Evolutionary conservation across 2,113 vertebrate genomes (phyloP), one percentile per base, ranked within the genome.

Genomic region (Burhinus oedicnemus): DNA sequence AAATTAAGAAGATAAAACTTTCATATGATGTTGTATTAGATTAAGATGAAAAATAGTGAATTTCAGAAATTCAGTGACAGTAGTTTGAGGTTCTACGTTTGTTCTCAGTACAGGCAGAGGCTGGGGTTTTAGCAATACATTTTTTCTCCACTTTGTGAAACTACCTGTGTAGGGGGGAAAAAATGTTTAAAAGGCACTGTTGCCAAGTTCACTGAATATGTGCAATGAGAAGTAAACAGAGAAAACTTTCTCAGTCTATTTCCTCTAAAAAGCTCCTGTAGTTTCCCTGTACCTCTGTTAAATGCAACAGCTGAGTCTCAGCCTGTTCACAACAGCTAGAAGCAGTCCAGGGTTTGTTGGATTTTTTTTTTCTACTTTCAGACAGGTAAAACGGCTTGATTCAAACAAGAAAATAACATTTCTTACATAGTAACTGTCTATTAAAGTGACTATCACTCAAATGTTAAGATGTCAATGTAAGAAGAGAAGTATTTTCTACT

Each of bases 291-390:
- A 9, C 8, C 11, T 60, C 10, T 68, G 60, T 45, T 69, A 36
- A 5, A 52, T 23, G 19, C 34, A 51, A 45, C 18, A 71, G 6
- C 55, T 51, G 42, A 83, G 30, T 36, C 6, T 88, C 51, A 75
- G 17, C 30, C 58, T 65, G 15, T 61, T 86, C 16, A 14, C 47
- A 65, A 20, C 8, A 75, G 7, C 27, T 68, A 74, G 36, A 36
- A 90, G n/a, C 9, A 87, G 16, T 66, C 83, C 38, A 79, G 32
- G 8, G 7, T 11, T 74, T 40, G 7, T 0, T 0, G 7, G 40
- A 40, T 40, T 4, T n/a, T 4, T 60, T 64, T 65, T 57, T 54
- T 1, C 0, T 65, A 2, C 12, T 74, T 90, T 86, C 60, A 87
- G 47, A 34, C 1, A 4, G 52, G 58, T 47, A 49, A 32, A 91